Percentiles rank a stretch among this genome's conserved stretches.
Evolutionary conservation across 2,888 invertebrate genomes (phyloP).

Genomic region (Xylophagus ater): DNA sequence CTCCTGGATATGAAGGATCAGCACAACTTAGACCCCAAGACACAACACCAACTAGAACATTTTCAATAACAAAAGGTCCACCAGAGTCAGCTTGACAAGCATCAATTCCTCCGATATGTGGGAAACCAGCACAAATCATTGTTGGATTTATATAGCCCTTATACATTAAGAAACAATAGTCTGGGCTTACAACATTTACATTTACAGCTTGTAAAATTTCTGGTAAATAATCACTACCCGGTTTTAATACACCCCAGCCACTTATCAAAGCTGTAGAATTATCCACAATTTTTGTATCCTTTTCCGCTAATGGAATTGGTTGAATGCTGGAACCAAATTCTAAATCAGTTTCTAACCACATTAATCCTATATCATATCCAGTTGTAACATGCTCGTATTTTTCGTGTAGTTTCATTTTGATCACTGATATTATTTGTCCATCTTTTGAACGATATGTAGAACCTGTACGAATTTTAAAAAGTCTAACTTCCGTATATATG

Average conservation of each 20-base stretch:
- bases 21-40: slow-evolving; percentile 11
- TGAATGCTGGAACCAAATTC: neutral
- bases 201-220: slow-evolving; percentile 3
- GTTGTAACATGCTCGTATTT: neutral
- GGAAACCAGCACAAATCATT: slow-evolving; percentile 13
- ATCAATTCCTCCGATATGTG: slow-evolving; percentile 1
- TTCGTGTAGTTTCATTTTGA: slow-evolving; percentile 5
- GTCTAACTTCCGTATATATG: neutral
- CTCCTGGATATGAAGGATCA: slow-evolving; percentile 8
- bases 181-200: slow-evolving; percentile 2
- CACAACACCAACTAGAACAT: slow-evolving; percentile 7
- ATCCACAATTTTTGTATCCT: neutral
- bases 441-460: neutral
- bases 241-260: slow-evolving; percentile 10
- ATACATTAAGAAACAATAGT: slow-evolving; percentile 3
- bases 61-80: slow-evolving; percentile 2
- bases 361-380: slow-evolving; percentile 10
- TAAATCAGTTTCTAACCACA: slow-evolving; percentile 6
- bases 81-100: slow-evolving; percentile 9
- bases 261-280: slow-evolving; percentile 1
- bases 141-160: neutral
- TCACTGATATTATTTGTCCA: slow-evolving; percentile 1
- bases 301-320: slow-evolving; percentile 6
- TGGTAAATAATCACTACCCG: neutral
- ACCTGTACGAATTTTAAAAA: slow-evolving; percentile 10